Conservation (phyloP, 2,113 vertebrate genomes). For the Alligator sinensis region DNA sequence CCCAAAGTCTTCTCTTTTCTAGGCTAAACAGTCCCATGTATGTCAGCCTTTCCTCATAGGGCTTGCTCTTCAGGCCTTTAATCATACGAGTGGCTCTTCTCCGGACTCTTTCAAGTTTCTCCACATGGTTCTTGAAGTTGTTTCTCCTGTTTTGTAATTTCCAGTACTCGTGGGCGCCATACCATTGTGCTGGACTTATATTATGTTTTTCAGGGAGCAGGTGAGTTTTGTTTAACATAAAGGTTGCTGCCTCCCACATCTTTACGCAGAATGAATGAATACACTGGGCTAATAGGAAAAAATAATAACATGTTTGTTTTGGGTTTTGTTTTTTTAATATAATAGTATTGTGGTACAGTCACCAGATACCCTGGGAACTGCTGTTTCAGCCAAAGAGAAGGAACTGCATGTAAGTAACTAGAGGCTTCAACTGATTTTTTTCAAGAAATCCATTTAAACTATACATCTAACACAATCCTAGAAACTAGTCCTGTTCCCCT, state of each 20-base stretch:
- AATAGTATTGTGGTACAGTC: conserved; percentile 4
- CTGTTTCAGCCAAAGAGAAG: conserved; percentile 57
- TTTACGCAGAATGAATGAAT: background rate
- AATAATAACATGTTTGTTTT: background rate
- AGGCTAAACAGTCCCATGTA: no score
- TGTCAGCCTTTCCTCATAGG: no score
- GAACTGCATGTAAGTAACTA: conserved; percentile 63
- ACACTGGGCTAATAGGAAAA: rapidly evolving
- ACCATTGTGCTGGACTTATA: no score
- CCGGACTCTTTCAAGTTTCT: no score
- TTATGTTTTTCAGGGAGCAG: background rate
- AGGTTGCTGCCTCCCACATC: background rate
- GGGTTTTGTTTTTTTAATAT: background rate
- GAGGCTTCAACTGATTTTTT: background rate
- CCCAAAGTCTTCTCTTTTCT: no score
- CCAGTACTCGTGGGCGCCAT: no score
- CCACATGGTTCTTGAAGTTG: no score
- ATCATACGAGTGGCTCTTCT: no score
- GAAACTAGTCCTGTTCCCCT: background rate
- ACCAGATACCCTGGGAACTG: background rate
- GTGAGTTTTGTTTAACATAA: background rate
- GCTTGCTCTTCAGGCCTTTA: no score
- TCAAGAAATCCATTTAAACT: background rate
- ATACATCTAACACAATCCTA: background rate
- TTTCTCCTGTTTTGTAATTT: no score